A percentile compares a stretch with the other conserved stretches of the same genome.
Conservation (phyloP, 2,888 invertebrate species). For the Sinelater perroti region DNA sequence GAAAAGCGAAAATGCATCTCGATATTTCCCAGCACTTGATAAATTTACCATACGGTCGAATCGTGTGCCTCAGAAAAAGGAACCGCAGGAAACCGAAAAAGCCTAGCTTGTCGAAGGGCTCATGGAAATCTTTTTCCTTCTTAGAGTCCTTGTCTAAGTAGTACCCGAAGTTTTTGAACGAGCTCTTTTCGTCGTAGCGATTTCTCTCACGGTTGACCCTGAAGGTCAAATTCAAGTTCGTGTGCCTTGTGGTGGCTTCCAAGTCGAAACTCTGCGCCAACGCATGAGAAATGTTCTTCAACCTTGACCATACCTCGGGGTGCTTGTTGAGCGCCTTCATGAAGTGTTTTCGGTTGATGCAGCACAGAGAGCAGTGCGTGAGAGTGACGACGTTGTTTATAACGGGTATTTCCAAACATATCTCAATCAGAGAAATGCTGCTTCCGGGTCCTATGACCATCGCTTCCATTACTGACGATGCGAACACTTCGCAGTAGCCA, state of each 20-base stretch:
- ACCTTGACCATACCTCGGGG: slow-evolving; percentile 59
- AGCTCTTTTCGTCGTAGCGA: neutral
- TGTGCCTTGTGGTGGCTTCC: neutral
- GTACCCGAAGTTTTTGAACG: slow-evolving; percentile 26
- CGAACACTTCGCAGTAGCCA: slow-evolving; percentile 42
- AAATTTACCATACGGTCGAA: slow-evolving; percentile 41
- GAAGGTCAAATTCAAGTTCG: neutral
- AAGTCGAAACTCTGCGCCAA: neutral
- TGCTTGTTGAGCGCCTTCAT: slow-evolving; percentile 46
- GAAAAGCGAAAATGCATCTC: slow-evolving; percentile 36
- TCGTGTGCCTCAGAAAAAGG: slow-evolving; percentile 35
- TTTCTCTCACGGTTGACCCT: neutral
- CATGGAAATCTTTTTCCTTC: slow-evolving; percentile 18
- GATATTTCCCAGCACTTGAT: slow-evolving; percentile 43
- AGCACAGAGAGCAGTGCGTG: slow-evolving; percentile 41
- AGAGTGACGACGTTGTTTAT: slow-evolving; percentile 41
- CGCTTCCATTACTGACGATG: slow-evolving; percentile 1
- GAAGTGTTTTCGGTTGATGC: slow-evolving; percentile 28
- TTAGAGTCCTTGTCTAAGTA: slow-evolving; percentile 3
- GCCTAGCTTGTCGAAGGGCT: slow-evolving; percentile 17
- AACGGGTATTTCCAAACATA: slow-evolving; percentile 40
- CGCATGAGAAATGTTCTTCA: slow-evolving; percentile 49
- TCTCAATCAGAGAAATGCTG: slow-evolving; percentile 41
- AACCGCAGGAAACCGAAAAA: slow-evolving; percentile 21
- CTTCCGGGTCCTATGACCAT: slow-evolving; percentile 34